Percentiles rank a stretch among this genome's conserved stretches.
These are phyloP conservation scores for Nemapogon koenigi DNA, from an alignment of 2,888 invertebrate species.

Conservation along the genomic window DNA sequence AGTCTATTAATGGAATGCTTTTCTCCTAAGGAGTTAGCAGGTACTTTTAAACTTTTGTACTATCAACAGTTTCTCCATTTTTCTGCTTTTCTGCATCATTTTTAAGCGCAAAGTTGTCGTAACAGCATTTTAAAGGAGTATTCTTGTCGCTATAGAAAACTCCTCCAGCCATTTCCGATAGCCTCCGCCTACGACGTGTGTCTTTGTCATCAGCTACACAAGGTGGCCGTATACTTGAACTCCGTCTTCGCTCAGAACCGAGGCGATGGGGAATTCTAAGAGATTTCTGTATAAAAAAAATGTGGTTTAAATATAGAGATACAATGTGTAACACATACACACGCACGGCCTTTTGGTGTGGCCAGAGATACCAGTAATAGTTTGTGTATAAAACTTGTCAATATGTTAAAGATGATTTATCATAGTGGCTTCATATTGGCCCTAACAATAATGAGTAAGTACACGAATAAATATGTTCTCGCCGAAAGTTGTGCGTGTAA, in stretches of 20 bases:
- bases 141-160: conserved; percentile 52
- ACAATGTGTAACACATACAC: no score
- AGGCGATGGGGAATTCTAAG: conserved; percentile 40
- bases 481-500: no score
- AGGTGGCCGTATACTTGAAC: conserved; percentile 51
- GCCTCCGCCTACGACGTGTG: conserved; percentile 44
- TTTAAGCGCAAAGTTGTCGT: conserved; percentile 46
- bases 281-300: conserved; percentile 28
- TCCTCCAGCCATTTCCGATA: conserved; percentile 55
- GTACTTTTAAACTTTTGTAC: conserved; percentile 6
- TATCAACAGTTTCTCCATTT: conserved; percentile 23
- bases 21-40: background rate
- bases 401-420: no score
- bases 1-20: background rate
- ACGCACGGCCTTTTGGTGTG: no score
- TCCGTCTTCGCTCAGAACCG: conserved; percentile 44
- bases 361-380: no score
- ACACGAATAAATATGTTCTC: no score
- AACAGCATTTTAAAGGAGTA: conserved; percentile 29
- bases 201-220: conserved; percentile 48
- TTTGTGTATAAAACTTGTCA: no score
- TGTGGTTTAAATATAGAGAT: background rate
- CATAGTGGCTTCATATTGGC: no score
- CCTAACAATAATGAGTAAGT: no score
- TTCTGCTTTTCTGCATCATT: conserved; percentile 41